Evolutionary conservation across 2,113 vertebrate genomes (phyloP).

Genomic region (Pseudolaguvia tuberculata): DNA sequence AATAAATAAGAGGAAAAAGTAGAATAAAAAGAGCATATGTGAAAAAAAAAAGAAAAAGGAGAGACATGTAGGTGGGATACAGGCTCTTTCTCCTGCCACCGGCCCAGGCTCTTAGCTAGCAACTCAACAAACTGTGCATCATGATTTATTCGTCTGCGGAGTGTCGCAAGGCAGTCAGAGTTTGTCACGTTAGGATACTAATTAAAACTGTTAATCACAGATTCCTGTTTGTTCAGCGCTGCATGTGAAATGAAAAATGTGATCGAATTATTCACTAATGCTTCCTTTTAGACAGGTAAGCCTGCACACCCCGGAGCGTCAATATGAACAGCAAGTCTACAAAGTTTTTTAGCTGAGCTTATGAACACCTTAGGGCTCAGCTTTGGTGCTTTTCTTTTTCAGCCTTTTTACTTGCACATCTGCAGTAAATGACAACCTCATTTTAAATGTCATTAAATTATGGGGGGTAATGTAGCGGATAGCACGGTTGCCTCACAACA

Average conservation of each 20-base stretch:
- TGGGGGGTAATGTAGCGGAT: too few relatives aligned
- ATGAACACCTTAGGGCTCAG: conserved; percentile 50
- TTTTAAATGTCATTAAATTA: conserved; percentile 36
- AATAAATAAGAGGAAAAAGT: conserved; percentile 10
- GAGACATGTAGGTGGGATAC: conserved; percentile 15
- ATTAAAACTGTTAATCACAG: conserved; percentile 81
- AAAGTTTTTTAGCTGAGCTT: conserved; percentile 46
- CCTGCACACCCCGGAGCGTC: conserved; percentile 70
- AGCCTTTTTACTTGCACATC: conserved; percentile 43
- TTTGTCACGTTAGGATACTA: conserved; percentile 80
- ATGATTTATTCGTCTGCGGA: conserved; percentile 70
- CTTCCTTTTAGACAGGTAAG: conserved; percentile 84
- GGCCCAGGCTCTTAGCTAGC: conserved; percentile 62
- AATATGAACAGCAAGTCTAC: conserved; percentile 61
- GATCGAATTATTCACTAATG: conserved; percentile 83
- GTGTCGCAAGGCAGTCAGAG: conserved; percentile 66
- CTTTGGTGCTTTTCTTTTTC: conserved; percentile 41
- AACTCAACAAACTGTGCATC: conserved; percentile 55
- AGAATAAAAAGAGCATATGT: conserved; percentile 1
- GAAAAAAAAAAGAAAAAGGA: conserved; percentile 13
- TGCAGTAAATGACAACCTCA: conserved; percentile 45
- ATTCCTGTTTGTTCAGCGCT: conserved; percentile 85
- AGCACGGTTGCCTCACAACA: too few relatives aligned
- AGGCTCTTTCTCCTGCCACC: conserved; percentile 47
- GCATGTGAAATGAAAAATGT: conserved; percentile 79